These are phyloP conservation scores for Falco columbarius DNA, from an alignment of 2,797 vertebrate species.

Conservation along the genomic window DNA sequence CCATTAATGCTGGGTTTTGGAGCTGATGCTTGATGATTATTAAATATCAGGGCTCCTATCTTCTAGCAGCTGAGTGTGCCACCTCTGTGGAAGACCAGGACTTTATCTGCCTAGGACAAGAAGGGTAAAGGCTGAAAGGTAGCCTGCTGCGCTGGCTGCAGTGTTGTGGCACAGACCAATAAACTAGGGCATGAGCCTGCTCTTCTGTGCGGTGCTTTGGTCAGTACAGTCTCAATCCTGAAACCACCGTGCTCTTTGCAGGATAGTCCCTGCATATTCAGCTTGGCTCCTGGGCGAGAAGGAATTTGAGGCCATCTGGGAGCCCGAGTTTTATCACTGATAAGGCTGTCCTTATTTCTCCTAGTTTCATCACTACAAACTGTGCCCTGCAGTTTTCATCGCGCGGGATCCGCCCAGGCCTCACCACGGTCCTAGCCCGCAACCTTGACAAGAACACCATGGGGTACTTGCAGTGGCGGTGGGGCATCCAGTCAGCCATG, in stretches of 20 bases:
- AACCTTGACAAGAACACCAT: slow-evolving; percentile 98
- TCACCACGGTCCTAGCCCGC: slow-evolving; percentile 92
- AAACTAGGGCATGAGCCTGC: neutral
- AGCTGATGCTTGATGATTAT: neutral
- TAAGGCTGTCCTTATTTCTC: neutral
- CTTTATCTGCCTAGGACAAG: neutral
- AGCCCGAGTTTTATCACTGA: neutral
- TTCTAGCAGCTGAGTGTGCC: neutral
- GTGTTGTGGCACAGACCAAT: neutral
- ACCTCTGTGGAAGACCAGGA: neutral
- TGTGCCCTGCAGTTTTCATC: slow-evolving; percentile 95
- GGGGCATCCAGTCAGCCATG: slow-evolving; percentile 97
- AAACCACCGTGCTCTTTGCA: neutral
- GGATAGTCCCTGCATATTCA: neutral
- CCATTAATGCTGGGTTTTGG: neutral
- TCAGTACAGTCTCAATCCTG: neutral
- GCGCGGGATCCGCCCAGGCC: slow-evolving; percentile 87
- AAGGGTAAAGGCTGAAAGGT: neutral
- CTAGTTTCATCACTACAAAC: slow-evolving; percentile 92
- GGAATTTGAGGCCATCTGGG: neutral
- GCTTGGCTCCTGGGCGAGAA: neutral
- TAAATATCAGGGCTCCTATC: neutral
- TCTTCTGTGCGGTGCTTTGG: neutral
- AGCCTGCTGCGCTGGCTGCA: neutral
- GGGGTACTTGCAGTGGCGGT: slow-evolving; percentile 98